Evolutionary conservation across 2,797 vertebrate species (phyloP).

Genomic region (Onychomys arenicola): DNA sequence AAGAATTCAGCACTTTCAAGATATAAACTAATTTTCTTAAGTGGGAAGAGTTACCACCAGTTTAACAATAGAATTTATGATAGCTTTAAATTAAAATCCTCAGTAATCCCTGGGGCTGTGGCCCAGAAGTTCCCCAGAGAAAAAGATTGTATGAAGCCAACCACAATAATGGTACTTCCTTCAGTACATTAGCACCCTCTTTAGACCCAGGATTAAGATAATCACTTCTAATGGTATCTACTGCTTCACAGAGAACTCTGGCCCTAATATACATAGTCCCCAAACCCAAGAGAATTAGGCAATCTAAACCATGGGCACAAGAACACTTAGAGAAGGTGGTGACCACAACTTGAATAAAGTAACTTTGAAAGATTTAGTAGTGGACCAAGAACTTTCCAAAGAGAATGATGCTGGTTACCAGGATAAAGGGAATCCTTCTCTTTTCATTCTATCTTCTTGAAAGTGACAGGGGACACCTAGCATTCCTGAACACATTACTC

Average conservation of each 20-base stretch:
- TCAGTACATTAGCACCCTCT: constrained; percentile 61
- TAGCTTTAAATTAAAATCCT: constrained; percentile 81
- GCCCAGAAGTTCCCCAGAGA: constrained; percentile 78
- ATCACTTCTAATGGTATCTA: constrained; percentile 47
- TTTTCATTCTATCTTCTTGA: constrained; percentile 66
- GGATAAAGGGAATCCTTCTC: constrained; percentile 59
- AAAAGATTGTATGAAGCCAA: constrained; percentile 60
- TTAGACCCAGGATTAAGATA: constrained; percentile 69
- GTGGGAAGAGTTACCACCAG: neutral
- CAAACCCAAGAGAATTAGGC: constrained; percentile 60
- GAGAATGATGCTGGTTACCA: constrained; percentile 14
- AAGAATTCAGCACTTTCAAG: neutral
- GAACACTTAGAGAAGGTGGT: constrained; percentile 51
- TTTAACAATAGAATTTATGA: constrained; percentile 53
- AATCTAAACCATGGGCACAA: constrained; percentile 75
- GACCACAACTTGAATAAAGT: constrained; percentile 53
- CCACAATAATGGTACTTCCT: constrained; percentile 33
- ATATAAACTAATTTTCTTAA: neutral
- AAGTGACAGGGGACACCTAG: constrained; percentile 61
- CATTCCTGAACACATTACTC: constrained; percentile 45
- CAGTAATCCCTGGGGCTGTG: constrained; percentile 74
- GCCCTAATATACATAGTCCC: constrained; percentile 56
- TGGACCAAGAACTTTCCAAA: constrained; percentile 66
- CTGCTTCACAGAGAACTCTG: constrained; percentile 57
- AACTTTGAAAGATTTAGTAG: constrained; percentile 57